Base-by-base conservation (phyloP, 2,797 vertebrate species). In the Mormyrops boulengeri region DNA sequence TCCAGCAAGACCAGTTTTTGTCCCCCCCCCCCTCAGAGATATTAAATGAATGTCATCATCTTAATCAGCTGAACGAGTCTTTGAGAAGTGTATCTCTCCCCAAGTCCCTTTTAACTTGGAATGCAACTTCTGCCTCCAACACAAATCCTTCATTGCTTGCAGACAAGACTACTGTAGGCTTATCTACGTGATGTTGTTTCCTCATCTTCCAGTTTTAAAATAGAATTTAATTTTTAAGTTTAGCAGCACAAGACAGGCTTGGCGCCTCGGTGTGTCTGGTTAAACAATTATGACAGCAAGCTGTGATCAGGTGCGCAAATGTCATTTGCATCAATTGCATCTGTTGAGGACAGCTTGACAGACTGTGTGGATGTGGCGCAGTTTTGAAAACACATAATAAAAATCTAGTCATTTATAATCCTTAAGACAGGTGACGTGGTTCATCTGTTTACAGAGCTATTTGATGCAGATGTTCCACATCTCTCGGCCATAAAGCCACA, bases 11-110 rank as follows among this genome's bases (percentile, higher is more conserved):
- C 57, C 53, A 60, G 22, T 57, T 50, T 50, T 73, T 60, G 26
- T 69, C 73, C 85, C 34, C 49, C 17, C 44, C 38, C 30, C 34
- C 30, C 34, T 89, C 86, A 85, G 90, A 89, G 50, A 88, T 22
- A 88, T 89, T 87, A 85, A 86, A 90, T 90, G 88, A 90, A 90
- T 91, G 55, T 57, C 17, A 91, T 77, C 82, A 88, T 91, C 80
- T 92, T 92, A 91, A 92, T 93, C 92, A 91, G 90, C 88, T 89
- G 88, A 88, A 77, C 80, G 82, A 66, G 85, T 88, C 89, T 90
- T 41, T 90, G 88, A 86, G 91, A 92, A 91, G 91, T 80, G 73
- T 41, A 73, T 91, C 91, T 91, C 41, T 85, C 90, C 91, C 88
- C 88, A 89, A 91, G 62, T 19, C 86, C 66, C 87, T 92, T 91